Evolutionary conservation across 1,140 invertebrate genomes (phyloP), one percentile per base, ranked within the genome.

Genomic region (Ladona fulva): DNA sequence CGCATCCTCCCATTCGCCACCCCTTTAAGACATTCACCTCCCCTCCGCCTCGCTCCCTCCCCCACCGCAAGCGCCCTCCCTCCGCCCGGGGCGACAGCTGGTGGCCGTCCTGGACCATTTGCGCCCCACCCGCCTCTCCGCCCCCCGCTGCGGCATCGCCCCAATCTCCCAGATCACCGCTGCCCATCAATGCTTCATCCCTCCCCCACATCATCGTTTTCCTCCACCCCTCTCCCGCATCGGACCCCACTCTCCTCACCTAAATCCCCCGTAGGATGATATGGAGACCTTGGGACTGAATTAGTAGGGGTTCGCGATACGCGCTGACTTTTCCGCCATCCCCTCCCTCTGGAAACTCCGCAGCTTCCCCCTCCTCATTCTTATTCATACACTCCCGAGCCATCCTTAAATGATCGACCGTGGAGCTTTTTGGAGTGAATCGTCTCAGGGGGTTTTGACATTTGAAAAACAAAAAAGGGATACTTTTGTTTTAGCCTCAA

Each of bases 61-160:
- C 10, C 44, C 44, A 52, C 44, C 44, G 10, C 44, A 11, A 10
- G 44, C 10, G 19, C 44, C 44, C 44, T 12, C 52, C 3, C 52
- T 6, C 52, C 16, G n/a, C 52, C 12, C 52, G 52, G n/a, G 52
- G n/a, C 52, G 52, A 66, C 52, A 66, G 52, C 52, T 66, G 52
- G 52, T 66, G 52, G 52, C 52, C 52, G 52, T 66, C 52, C 52
- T 66, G 52, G 52, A 22, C 52, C 52, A 66, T 66, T 66, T 66
- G 52, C 52, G 1, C 52, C 52, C n/a, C n/a, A n/a, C n/a, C n/a
- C n/a, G 19, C 44, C 44, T 52, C n/a, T n/a, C 29, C 29, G 29
- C 29, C 29, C 29, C 29, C 29, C 29, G 29, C 29, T 37, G 29
- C 29, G 29, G 29, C 29, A 37, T 37, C 29, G 29, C 29, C 29